These are phyloP conservation scores for Aspidapion aeneum DNA, from an alignment of 2,888 invertebrate genomes.

Conservation along the genomic window DNA sequence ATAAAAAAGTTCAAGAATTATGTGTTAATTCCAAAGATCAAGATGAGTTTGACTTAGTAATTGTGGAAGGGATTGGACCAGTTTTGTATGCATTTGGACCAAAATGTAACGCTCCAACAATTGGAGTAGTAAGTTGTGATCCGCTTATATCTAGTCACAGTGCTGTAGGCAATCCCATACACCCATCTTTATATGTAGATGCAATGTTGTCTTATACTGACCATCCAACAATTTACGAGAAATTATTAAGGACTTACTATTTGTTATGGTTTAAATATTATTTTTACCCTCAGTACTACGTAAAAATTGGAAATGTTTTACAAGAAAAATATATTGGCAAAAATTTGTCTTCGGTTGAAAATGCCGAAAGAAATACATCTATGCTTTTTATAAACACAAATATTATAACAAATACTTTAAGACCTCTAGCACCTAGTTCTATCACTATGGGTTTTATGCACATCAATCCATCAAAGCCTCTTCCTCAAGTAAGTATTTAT, in stretches of 20 bases:
- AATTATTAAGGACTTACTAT: slow-evolving; percentile 30
- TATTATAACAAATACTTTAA: slow-evolving; percentile 34
- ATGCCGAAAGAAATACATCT: slow-evolving; percentile 37
- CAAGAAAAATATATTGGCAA: slow-evolving; percentile 38
- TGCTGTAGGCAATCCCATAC: slow-evolving; percentile 31
- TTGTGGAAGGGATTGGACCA: slow-evolving; percentile 13
- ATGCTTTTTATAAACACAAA: slow-evolving; percentile 38
- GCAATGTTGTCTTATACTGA: slow-evolving; percentile 29
- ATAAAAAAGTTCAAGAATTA: background rate
- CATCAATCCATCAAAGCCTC: background rate
- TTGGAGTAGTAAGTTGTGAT: slow-evolving; percentile 26
- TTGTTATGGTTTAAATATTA: slow-evolving; percentile 30
- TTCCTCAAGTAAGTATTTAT: background rate
- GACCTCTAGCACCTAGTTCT: slow-evolving; percentile 28
- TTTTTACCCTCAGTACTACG: slow-evolving; percentile 25
- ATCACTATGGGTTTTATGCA: background rate
- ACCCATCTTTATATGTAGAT: slow-evolving; percentile 32
- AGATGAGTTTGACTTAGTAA: slow-evolving; percentile 19
- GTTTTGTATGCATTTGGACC: slow-evolving; percentile 5
- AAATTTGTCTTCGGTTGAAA: slow-evolving; percentile 36
- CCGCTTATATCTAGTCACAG: slow-evolving; percentile 28
- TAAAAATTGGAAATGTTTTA: slow-evolving; percentile 31
- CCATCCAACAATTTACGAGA: slow-evolving; percentile 43
- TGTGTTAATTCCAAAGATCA: background rate
- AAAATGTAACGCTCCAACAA: slow-evolving; percentile 6